Evolutionary conservation across 35 echinoderm and acorn worm genomes (phyloP).

Genomic region (Eucidaris tribuloides): DNA sequence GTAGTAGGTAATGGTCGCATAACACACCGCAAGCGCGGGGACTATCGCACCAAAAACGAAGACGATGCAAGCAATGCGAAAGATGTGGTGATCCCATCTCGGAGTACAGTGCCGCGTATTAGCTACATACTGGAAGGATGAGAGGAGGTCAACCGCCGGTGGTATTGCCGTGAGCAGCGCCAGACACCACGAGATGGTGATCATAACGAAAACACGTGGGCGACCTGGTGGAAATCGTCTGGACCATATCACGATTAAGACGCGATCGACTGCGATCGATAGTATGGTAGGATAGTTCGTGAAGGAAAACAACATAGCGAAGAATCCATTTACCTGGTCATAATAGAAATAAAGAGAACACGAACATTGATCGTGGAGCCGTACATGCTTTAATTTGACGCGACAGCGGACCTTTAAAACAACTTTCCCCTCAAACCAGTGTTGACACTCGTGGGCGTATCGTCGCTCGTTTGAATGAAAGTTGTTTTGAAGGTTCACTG

Average conservation of each 20-base stretch:
- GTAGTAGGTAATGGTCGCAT: slow-evolving; percentile 4
- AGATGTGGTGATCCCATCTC: slow-evolving; percentile 15
- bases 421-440: no score
- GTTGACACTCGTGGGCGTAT: no score
- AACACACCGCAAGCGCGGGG: neutral
- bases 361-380: no score
- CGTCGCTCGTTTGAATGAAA: no score
- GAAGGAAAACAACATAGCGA: neutral
- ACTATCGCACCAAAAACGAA: neutral
- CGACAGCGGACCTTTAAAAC: no score
- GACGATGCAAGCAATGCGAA: neutral
- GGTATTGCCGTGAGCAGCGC: neutral
- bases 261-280: neutral
- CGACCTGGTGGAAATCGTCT: neutral
- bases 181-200: neutral
- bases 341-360: no score
- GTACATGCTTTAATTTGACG: no score
- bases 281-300: neutral
- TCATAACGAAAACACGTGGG: neutral
- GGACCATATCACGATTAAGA: neutral
- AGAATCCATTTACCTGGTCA: slow-evolving; percentile 22
- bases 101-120: slow-evolving; percentile 19
- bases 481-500: no score
- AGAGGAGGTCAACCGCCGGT: neutral
- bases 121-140: neutral